Evolutionary conservation across 1,140 invertebrate genomes (phyloP).

Genomic region (Calliphora vicina): DNA sequence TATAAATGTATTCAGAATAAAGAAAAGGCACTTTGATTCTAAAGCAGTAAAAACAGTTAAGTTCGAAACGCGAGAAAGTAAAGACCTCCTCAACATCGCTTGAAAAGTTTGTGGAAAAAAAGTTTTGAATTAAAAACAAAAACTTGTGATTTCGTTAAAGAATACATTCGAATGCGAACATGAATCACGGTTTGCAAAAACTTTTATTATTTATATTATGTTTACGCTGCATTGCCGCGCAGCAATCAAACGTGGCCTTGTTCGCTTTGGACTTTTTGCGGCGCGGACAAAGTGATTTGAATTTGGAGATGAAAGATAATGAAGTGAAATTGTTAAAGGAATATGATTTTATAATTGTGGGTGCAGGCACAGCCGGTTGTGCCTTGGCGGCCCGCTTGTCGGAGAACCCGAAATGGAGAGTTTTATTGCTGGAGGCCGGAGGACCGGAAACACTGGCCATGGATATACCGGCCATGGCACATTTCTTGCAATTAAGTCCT

Average conservation of each 20-base stretch:
- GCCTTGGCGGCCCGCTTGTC: constrained; percentile 70
- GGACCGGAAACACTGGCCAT: constrained; percentile 67
- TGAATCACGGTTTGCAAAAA: too few species aligned
- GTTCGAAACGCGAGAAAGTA: not conserved
- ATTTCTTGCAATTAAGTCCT: constrained; percentile 66
- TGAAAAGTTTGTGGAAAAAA: too few species aligned
- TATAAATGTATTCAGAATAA: not conserved
- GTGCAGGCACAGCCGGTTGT: constrained; percentile 77
- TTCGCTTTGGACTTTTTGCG: constrained; percentile 39
- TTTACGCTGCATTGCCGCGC: not conserved
- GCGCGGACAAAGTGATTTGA: constrained; percentile 51
- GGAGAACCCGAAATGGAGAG: constrained; percentile 67
- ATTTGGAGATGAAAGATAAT: constrained; percentile 56
- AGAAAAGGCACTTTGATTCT: not conserved
- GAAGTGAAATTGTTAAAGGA: constrained; percentile 43
- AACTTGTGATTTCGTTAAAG: too few species aligned
- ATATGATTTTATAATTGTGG: constrained; percentile 71
- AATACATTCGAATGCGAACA: too few species aligned
- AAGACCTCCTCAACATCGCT: not conserved
- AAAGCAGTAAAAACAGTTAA: not conserved
- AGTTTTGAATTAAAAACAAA: too few species aligned
- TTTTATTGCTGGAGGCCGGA: constrained; percentile 75
- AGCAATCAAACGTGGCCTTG: not conserved
- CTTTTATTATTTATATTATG: not conserved
- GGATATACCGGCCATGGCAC: constrained; percentile 71